Evolutionary conservation across 1,140 invertebrate genomes (phyloP), one percentile per base, ranked within the genome.

Genomic region (Zaprionus tsacasi): DNA sequence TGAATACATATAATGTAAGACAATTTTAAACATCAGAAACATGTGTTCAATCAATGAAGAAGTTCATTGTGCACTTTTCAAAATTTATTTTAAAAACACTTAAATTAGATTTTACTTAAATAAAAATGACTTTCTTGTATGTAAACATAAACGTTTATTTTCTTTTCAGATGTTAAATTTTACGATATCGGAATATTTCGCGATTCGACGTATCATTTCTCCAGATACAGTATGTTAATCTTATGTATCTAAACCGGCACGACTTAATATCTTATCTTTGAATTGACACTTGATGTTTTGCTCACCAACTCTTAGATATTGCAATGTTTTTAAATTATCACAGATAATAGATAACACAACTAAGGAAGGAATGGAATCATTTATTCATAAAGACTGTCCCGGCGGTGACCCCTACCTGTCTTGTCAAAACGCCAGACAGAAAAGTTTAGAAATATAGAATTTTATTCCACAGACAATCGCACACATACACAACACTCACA

Each of bases 1-100:
- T 68, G 40, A 88, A 35, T 35, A 35, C 6, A 85, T 56, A 45
- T 77, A 79, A 81, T 35, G 71, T 57, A 70, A 58, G 65, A n/a
- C 6, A 40, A 40, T 40, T 40, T 40, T 2, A n/a, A 7, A n/a
- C 2, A 40, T 40, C 0, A 40, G 6, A n/a, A n/a, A 12, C 38
- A 6, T n/a, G n/a, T 40, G 5, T n/a, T 7, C n/a, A n/a, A n/a
- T n/a, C n/a, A 40, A n/a, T 40, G 6, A n/a, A 40, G 38, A 6
- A n/a, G 38, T 6, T 40, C 1, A 7, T 40, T 40, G 12, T 6
- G 13, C 4, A 40, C 6, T 2, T 1, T 0, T 12, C 21, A 70
- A 8, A 21, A 21, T 21, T 1, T 21, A 21, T 21, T 60, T 33
- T n/a, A 33, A 13, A 27, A 5, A 30, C 6, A 5, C 27, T 30